Base-by-base conservation (phyloP, 2,113 vertebrate genomes). In the Vireo altiloquus region DNA sequence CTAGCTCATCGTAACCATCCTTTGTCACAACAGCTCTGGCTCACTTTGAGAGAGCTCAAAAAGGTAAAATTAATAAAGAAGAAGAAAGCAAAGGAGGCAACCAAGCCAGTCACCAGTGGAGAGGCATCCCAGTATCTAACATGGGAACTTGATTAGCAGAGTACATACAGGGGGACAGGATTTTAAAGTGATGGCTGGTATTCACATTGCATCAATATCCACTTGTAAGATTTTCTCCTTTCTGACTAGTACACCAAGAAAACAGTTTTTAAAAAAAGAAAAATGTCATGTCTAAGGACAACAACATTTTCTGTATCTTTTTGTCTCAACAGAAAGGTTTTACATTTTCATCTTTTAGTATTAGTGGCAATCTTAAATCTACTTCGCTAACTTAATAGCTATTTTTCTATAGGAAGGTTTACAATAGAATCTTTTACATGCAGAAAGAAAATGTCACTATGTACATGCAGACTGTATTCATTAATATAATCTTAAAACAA, bases 401-500 rank as follows among this genome's bases (percentile, higher is more conserved):
- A 4, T 90, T 89, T 95, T 89, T 80, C 94, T 92, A 68, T 31
- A 71, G 1, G 31, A 92, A 31, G 31, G 39, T 75, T 56, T 57
- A 96, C 95, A 95, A 90, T 61, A 86, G 46, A 4, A 84, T 64
- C 96, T 89, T 93, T 95, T 75, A 84, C 56, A 88, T 3, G 52
- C 91, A 93, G 90, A 76, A 90, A 93, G 82, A 95, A 82, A 96
- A 78, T 71, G 65, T 40, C 75, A 86, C 69, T 84, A 94, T 74
- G 70, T 88, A 94, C 74, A 93, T 47, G 79, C 57, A 96, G 87
- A 74, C 94, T 96, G 79, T 57, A 96, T 92, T 89, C 90, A 96
- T 93, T 97, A 96, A 97, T 95, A 96, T 94, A 72, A 85, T 93
- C 89, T 97, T 97, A 97, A 97, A 94, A 98, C 97, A 98, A 97